Percentiles rank a stretch among this genome's conserved stretches.
These are phyloP conservation scores for Naso thynnoides DNA, from an alignment of 2,797 vertebrate genomes.

Conservation along the genomic window DNA sequence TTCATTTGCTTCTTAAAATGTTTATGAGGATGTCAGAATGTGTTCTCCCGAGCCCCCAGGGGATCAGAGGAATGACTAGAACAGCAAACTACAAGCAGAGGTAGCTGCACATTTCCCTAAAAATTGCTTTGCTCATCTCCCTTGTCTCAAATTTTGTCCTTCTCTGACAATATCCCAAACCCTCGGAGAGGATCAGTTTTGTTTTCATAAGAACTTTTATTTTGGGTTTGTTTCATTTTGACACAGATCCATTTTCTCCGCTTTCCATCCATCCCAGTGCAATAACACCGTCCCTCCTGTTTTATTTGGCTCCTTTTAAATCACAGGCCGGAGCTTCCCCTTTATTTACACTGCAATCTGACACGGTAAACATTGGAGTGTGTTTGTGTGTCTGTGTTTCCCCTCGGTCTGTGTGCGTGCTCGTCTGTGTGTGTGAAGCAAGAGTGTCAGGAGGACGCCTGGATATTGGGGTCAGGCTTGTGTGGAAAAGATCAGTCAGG, in stretches of 20 bases:
- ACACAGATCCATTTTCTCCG: constrained; percentile 61
- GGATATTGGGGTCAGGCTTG: constrained; percentile 78
- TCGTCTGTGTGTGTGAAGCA: constrained; percentile 50
- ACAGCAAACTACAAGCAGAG: constrained; percentile 48
- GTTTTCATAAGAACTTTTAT: constrained; percentile 62
- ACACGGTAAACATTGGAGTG: constrained; percentile 75
- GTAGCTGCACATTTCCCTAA: constrained; percentile 61
- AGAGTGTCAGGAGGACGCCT: constrained; percentile 76
- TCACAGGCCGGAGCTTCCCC: constrained; percentile 62
- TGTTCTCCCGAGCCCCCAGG: constrained; percentile 54
- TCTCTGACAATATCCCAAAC: constrained; percentile 28
- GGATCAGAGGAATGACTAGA: constrained; percentile 68
- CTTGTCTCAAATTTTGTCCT: constrained; percentile 20
- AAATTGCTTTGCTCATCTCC: constrained; percentile 55
- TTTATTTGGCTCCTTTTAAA: constrained; percentile 83
- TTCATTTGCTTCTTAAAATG: constrained; percentile 72
- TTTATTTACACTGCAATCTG: constrained; percentile 79
- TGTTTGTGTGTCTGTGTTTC: constrained; percentile 65
- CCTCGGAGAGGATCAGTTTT: constrained; percentile 44
- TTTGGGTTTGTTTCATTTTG: constrained; percentile 51
- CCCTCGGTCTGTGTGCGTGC: constrained; percentile 34
- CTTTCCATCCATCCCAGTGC: constrained; percentile 58
- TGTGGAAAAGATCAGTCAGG: constrained; percentile 79
- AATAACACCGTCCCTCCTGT: constrained; percentile 74
- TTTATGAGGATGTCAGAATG: constrained; percentile 79